phyloP scores from a whole-genome alignment of 2,888 invertebrate genomes.

The Spodoptera exigua region DNA sequence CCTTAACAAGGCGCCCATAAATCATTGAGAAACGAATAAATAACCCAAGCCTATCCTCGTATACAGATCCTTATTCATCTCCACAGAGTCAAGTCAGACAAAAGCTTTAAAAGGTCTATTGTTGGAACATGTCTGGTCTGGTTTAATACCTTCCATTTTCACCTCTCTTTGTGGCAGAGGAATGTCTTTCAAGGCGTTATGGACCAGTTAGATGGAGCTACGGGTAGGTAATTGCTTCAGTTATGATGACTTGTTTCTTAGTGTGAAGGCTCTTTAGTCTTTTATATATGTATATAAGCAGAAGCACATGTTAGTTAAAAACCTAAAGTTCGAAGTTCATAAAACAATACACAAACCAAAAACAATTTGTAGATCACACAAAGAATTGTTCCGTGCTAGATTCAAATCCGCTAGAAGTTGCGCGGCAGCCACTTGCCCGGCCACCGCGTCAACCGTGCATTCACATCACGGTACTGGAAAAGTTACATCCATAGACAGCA shows the following conservation, averaged over 20 bases:
- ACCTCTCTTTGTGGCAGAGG: constrained; percentile 68
- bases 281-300: constrained; percentile 6
- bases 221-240: constrained; percentile 45
- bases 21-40: constrained; percentile 52
- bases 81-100: constrained; percentile 64
- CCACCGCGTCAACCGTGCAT: no score
- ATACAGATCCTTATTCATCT: constrained; percentile 58
- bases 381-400: no score
- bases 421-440: no score
- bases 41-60: constrained; percentile 35
- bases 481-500: no score
- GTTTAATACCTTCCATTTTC: constrained; percentile 75
- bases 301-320: no score
- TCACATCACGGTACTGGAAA: no score
- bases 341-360: no score
- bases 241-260: constrained; percentile 42
- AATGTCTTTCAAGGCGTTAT: constrained; percentile 67
- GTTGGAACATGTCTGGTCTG: constrained; percentile 70
- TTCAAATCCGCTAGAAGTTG: no score
- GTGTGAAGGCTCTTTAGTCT: constrained; percentile 17
- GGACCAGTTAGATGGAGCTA: constrained; percentile 35
- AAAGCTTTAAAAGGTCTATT: constrained; percentile 76
- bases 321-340: no score
- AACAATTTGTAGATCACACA: not conserved
- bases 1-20: constrained; percentile 49